Conservation (phyloP, 2,797 vertebrate genomes). For the Microctenopoma steveboyesi region DNA sequence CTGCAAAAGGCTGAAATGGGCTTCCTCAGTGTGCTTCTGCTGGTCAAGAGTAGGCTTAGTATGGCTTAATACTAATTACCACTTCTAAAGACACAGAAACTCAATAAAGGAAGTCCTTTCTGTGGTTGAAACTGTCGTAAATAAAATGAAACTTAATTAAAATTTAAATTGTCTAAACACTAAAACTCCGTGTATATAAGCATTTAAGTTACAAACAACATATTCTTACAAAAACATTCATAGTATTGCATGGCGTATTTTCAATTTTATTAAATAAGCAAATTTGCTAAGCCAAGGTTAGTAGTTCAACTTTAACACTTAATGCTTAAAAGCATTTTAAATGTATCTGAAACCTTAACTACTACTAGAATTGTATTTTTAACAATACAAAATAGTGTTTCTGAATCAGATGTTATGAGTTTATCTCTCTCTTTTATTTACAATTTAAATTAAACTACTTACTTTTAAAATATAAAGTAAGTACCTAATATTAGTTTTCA, state of each 20-base stretch:
- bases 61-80: not conserved
- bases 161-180: not conserved
- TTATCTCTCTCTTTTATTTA: not conserved
- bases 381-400: not conserved
- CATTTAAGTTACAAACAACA: conserved; percentile 6
- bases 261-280: not conserved
- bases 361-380: not conserved
- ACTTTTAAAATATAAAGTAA: not conserved
- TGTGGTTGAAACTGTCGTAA: not conserved
- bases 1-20: too few species aligned
- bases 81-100: not conserved
- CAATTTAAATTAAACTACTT: not conserved
- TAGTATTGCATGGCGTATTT: not conserved
- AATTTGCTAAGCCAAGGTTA: not conserved
- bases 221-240: conserved; percentile 1
- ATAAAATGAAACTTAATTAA: too few species aligned
- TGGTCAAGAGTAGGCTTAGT: not conserved
- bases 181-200: not conserved
- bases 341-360: not conserved
- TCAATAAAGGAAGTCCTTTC: not conserved
- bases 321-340: conserved; percentile 2
- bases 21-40: not conserved
- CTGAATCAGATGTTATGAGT: not conserved
- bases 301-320: not conserved
- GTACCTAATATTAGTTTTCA: not conserved